phyloP scores from a whole-genome alignment of 2,797 vertebrate genomes.

The Pipistrellus nathusii region DNA sequence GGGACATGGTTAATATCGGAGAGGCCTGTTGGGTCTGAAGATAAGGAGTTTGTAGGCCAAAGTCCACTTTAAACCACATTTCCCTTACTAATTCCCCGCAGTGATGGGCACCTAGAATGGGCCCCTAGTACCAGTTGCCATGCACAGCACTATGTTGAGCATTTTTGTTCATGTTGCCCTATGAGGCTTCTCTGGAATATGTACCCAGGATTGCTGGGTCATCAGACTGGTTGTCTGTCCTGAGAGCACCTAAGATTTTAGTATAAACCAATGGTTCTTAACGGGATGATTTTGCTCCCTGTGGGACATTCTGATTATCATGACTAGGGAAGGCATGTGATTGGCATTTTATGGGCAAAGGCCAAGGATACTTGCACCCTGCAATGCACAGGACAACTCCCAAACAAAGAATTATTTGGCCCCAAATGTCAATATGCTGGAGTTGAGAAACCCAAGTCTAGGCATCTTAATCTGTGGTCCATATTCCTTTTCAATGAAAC shows the following conservation, averaged over 20 bases:
- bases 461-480: not conserved
- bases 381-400: not conserved
- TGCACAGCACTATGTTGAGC: not conserved
- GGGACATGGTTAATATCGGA: not conserved
- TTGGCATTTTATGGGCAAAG: not conserved
- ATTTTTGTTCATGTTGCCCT: not conserved
- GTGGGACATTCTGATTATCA: not conserved
- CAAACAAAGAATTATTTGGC: not conserved
- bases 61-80: not conserved
- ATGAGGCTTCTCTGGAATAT: not conserved
- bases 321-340: not conserved
- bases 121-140: not conserved
- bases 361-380: not conserved
- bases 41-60: not conserved
- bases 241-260: not conserved
- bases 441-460: not conserved
- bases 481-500: not conserved
- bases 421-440: not conserved
- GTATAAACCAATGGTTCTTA: not conserved
- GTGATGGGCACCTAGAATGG: not conserved
- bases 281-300: not conserved
- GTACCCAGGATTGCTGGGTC: not conserved
- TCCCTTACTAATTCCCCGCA: not conserved
- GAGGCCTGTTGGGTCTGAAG: not conserved
- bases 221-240: not conserved